Evolutionary conservation across 2,113 vertebrate genomes (phyloP).

Genomic region (Dipodomys spectabilis): DNA sequence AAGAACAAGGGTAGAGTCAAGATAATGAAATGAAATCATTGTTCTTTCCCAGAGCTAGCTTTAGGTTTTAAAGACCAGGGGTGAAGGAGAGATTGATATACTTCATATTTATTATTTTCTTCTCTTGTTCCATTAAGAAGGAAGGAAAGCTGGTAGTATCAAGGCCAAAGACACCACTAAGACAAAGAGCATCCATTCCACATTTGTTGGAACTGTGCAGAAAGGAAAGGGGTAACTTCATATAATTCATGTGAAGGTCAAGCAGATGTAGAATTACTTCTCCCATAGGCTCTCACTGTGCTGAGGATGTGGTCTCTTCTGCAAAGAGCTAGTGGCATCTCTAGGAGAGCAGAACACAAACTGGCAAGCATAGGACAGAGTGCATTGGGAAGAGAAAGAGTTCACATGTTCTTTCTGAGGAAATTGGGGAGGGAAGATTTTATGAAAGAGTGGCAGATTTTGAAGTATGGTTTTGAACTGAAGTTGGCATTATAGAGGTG

Average conservation of each 20-base stretch:
- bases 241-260: neutral
- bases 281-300: too few species aligned
- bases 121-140: neutral
- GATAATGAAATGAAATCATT: neutral
- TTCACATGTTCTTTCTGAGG: neutral
- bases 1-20: neutral
- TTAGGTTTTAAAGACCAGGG: neutral
- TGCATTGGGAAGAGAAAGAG: neutral
- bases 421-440: neutral
- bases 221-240: neutral
- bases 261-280: neutral
- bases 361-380: neutral
- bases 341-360: neutral
- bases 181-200: neutral
- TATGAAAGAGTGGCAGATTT: neutral
- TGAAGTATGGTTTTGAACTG: neutral
- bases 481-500: neutral
- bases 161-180: neutral
- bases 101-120: neutral
- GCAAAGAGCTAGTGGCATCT: neutral
- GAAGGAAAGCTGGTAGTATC: neutral
- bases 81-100: neutral
- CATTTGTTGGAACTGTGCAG: neutral
- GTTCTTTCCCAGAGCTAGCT: neutral
- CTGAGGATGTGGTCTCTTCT: neutral